Percentiles rank a stretch among this genome's conserved stretches.
phyloP scores from a whole-genome alignment of 2,113 vertebrate species.

The Tragelaphus strepsiceros region DNA sequence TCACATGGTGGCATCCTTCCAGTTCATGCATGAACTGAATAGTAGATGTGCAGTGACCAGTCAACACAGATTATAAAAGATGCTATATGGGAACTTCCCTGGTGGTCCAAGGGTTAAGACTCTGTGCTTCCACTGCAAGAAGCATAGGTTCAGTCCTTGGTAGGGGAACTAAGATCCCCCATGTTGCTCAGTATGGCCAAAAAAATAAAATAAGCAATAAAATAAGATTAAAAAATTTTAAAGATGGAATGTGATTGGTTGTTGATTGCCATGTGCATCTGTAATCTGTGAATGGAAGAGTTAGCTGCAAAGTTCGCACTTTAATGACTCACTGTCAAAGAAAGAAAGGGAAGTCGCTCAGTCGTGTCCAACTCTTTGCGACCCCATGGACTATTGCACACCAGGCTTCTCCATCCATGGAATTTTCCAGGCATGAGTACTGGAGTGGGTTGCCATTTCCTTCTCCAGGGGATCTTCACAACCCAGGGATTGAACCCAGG shows the following conservation, averaged over 20 bases:
- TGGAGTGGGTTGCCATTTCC: too few relatives aligned
- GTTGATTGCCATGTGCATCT: too few relatives aligned
- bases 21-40: not conserved
- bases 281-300: not conserved
- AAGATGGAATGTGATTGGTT: not conserved
- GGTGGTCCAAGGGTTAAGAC: not conserved
- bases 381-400: too few relatives aligned
- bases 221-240: not conserved
- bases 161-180: not conserved
- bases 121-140: too few relatives aligned
- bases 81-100: not conserved
- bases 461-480: too few relatives aligned
- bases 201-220: not conserved
- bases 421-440: too few relatives aligned
- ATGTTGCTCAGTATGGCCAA: not conserved
- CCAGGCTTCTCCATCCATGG: too few relatives aligned
- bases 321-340: not conserved
- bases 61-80: too few relatives aligned
- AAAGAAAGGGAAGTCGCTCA: too few relatives aligned
- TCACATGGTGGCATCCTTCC: not conserved
- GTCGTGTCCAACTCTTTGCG: too few relatives aligned
- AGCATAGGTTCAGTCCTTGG: not conserved
- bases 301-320: not conserved
- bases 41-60: not conserved
- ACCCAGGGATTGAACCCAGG: too few relatives aligned